Base-by-base conservation (phyloP, 35 echinoderm and acorn worm species). In the Holothuria glaberrima region DNA sequence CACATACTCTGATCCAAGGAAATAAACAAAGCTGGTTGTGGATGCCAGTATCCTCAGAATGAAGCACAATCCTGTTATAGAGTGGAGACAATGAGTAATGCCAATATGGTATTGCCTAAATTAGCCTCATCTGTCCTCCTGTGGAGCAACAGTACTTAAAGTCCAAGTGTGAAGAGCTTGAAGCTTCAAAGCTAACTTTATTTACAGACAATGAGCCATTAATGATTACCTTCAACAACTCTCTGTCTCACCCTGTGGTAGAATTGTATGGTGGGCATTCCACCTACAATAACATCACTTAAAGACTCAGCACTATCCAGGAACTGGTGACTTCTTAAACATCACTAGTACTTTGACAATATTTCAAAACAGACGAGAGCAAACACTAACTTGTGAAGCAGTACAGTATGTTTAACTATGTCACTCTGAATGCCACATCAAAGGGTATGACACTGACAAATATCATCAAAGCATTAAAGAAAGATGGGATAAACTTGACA, bases 31-130 rank as follows among this genome's bases (percentile, higher is more conserved):
- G 44, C 34, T 91, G 44, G 30, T 66, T 16, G 89, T 81, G 20
- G 92, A 94, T 57, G 89, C 92, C 54, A 94, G 88, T 61, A 58
- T 80, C n/a, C 71, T 94, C 14, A 88, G 80, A 24, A 27, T 94
- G n/a, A 12, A 59, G 48, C 26, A 60, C 60, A 6, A 91, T 91
- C 1, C 0, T 91, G 26, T 68, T 30, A 4, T 77, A 91, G 67
- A 64, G 68, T 9, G 67, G 44, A 5, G 66, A 62, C 30, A 29
- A 69, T 29, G 14, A 63, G 13, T 20, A 32, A 44, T 31, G 4
- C 5, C 20, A 41, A 46, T 27, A 41, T 0, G 64, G 88, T 13
- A 80, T 92, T 20, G 86, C 75, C 27, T 86, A 86, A 35, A 90
- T 71, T 24, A 95, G 94, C 60, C 26, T 66, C 28, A 74, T 87